phyloP scores from a whole-genome alignment of 2,888 invertebrate genomes.

The Noctua pronuba region DNA sequence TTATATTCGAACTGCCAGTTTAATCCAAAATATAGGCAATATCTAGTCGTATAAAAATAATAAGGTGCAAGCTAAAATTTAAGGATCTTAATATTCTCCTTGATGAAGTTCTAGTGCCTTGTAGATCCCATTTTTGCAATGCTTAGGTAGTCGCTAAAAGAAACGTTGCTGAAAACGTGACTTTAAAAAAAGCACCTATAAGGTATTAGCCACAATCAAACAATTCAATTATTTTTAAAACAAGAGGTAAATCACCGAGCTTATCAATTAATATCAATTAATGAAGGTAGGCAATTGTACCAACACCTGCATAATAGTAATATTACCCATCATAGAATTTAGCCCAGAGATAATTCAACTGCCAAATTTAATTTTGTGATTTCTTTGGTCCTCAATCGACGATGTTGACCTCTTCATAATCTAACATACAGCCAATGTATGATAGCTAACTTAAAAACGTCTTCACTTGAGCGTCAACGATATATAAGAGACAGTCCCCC shows the following conservation, averaged over 20 bases:
- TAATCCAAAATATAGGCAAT: background rate
- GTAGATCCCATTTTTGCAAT: background rate
- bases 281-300: background rate
- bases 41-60: background rate
- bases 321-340: background rate
- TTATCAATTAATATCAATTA: slow-evolving; percentile 3
- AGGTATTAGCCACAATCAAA: background rate
- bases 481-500: background rate
- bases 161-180: background rate
- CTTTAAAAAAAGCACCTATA: background rate
- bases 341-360: background rate
- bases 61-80: background rate
- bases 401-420: background rate
- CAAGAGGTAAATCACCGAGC: slow-evolving; percentile 2
- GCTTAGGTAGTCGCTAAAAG: background rate
- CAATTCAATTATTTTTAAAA: background rate
- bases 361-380: background rate
- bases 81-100: background rate
- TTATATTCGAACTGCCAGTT: background rate
- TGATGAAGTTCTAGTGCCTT: background rate
- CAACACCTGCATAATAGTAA: background rate
- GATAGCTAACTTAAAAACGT: background rate
- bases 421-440: background rate
- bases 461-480: background rate
- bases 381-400: background rate